A percentile compares a stretch with the other conserved stretches of the same genome.
Evolutionary conservation across 2,888 invertebrate genomes (phyloP).

Genomic region (Dryococelus australis): DNA sequence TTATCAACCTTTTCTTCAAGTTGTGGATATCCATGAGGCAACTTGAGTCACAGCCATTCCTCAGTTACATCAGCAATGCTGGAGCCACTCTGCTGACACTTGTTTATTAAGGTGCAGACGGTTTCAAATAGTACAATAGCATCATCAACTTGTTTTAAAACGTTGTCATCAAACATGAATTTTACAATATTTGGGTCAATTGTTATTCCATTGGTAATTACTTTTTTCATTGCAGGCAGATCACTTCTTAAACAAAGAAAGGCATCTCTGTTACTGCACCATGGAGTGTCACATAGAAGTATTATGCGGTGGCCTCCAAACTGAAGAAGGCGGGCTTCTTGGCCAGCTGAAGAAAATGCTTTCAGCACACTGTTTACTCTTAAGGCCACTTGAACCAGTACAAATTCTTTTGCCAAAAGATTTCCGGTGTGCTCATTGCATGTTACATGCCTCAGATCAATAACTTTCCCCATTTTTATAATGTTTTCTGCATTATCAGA

Average conservation of each 20-base stretch:
- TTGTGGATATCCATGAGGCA: conserved; percentile 24
- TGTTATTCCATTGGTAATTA: neutral
- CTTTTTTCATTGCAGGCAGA: conserved; percentile 26
- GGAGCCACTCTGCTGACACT: neutral
- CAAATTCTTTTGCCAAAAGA: conserved; percentile 47
- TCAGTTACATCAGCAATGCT: conserved; percentile 21
- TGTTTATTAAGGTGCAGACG: conserved; percentile 26
- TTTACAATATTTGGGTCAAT: conserved; percentile 1
- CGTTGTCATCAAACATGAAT: conserved; percentile 18
- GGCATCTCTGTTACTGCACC: conserved; percentile 34
- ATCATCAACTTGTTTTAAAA: conserved; percentile 29
- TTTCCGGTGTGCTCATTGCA: conserved; percentile 49
- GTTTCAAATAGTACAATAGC: conserved; percentile 31
- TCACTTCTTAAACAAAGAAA: conserved; percentile 17
- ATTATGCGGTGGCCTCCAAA: conserved; percentile 29
- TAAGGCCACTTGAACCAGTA: conserved; percentile 28
- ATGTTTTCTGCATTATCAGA: conserved; percentile 49
- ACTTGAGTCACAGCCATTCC: conserved; percentile 22
- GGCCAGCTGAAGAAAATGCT: conserved; percentile 23
- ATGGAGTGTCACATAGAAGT: conserved; percentile 28
- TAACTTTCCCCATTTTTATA: conserved; percentile 46
- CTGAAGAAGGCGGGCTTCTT: conserved; percentile 23
- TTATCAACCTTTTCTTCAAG: neutral
- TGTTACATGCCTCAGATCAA: conserved; percentile 47
- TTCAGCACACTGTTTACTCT: conserved; percentile 24